Percentiles rank a stretch among this genome's conserved stretches.
These are phyloP conservation scores for Tachyglossus aculeatus DNA, from an alignment of 2,797 vertebrate species.

Conservation along the genomic window DNA sequence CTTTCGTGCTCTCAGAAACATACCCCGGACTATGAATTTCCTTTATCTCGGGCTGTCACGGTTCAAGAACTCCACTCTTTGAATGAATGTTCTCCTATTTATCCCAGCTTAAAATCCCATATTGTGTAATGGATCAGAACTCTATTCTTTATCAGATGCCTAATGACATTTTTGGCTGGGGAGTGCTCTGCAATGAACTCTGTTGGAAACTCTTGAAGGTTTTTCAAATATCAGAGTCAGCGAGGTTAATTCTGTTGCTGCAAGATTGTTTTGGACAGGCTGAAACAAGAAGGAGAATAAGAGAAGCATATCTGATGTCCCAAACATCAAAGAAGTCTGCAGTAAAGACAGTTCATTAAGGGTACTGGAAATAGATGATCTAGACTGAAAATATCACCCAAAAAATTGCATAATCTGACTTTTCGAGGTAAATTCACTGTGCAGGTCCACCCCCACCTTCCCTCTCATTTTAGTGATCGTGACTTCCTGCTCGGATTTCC, in stretches of 20 bases:
- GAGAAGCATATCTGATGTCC: conserved; percentile 45
- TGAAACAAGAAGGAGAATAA: conserved; percentile 20
- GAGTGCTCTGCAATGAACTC: conserved; percentile 13
- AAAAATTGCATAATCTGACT: conserved; percentile 57
- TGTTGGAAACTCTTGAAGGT: conserved; percentile 34
- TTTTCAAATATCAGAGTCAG: conserved; percentile 27
- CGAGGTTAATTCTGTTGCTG: conserved; percentile 38
- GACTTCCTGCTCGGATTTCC: conserved; percentile 57
- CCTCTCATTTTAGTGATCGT: conserved; percentile 72
- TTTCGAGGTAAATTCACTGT: conserved; percentile 60
- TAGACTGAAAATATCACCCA: conserved; percentile 49
- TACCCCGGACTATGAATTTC: too few relatives aligned
- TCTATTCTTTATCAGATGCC: conserved; percentile 1
- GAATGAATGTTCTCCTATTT: neutral
- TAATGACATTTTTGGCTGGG: neutral
- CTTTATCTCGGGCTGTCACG: too few relatives aligned
- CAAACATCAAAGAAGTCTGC: conserved; percentile 21
- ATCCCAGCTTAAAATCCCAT: conserved; percentile 7
- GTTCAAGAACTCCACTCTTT: too few relatives aligned
- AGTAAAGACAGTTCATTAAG: conserved; percentile 57
- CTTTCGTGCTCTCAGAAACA: too few relatives aligned
- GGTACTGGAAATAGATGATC: conserved; percentile 58
- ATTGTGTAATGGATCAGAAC: conserved; percentile 9
- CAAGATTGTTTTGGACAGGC: conserved; percentile 26
- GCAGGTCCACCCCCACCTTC: conserved; percentile 38